Conservation (phyloP, 23 tunicate species). For the Halocynthia roretzi region DNA sequence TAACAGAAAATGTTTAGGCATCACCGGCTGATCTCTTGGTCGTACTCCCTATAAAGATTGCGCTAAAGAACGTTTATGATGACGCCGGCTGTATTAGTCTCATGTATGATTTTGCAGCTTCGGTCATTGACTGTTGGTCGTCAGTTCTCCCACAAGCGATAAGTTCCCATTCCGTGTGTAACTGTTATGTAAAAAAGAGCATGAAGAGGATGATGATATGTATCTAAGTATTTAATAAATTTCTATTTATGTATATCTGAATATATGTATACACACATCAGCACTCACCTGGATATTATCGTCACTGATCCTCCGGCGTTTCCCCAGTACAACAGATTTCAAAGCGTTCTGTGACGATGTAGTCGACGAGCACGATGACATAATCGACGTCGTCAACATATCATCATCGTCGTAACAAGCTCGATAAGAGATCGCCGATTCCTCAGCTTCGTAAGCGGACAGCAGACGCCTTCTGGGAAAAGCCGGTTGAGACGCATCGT, state of each 20-base stretch:
- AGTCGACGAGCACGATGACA: conserved; percentile 62
- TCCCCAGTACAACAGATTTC: conserved; percentile 74
- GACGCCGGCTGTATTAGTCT: conserved; percentile 64
- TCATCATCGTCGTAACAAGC: conserved; percentile 52
- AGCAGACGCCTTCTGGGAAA: conserved; percentile 17
- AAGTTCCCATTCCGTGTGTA: conserved; percentile 78
- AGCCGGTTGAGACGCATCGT: conserved; percentile 12
- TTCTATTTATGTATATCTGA: too few relatives aligned
- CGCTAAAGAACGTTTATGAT: not conserved
- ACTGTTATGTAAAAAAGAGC: conserved; percentile 27
- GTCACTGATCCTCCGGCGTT: conserved; percentile 39
- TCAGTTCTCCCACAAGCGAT: conserved; percentile 90
- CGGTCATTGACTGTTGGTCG: conserved; percentile 95
- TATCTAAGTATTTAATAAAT: too few relatives aligned
- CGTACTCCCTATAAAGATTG: not conserved
- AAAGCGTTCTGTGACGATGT: conserved; percentile 51
- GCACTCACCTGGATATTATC: conserved; percentile 49
- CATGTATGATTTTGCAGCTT: conserved; percentile 87
- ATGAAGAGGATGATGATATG: not conserved
- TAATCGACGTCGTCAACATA: conserved; percentile 39
- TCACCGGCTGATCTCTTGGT: not conserved
- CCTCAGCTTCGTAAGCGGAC: conserved; percentile 8
- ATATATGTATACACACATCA: not conserved
- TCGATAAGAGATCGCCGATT: not conserved
- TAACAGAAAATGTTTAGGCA: too few relatives aligned